phyloP scores from a whole-genome alignment of 2,888 invertebrate species.

The Atrina japonica region DNA sequence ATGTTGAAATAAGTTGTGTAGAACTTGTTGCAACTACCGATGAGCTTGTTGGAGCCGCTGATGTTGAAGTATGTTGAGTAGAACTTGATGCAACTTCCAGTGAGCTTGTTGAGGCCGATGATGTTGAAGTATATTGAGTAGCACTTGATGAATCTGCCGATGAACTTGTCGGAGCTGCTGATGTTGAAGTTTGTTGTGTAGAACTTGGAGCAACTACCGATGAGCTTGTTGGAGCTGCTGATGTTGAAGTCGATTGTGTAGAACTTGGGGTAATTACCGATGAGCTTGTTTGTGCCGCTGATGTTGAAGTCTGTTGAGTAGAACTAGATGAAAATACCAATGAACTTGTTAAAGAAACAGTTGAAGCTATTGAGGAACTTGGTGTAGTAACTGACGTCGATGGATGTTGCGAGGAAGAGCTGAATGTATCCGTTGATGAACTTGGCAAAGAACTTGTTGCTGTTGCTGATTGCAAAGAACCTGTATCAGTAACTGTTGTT shows the following conservation, averaged over 20 bases:
- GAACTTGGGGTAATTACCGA: not conserved
- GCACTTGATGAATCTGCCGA: not conserved
- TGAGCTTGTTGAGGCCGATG: not conserved
- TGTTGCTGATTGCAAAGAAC: not conserved
- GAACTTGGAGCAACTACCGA: not conserved
- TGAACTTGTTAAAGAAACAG: not conserved
- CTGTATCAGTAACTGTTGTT: not conserved
- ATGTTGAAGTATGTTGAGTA: not conserved
- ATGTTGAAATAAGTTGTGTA: not conserved
- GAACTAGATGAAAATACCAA: not conserved
- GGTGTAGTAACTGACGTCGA: not conserved
- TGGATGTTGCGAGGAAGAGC: not conserved
- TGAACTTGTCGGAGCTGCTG: not conserved
- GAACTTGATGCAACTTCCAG: not conserved
- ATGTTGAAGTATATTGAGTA: not conserved
- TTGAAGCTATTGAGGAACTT: not conserved
- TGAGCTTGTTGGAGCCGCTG: not conserved
- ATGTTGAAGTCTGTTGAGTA: not conserved
- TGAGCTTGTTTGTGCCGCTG: not conserved
- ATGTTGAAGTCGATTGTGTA: slow-evolving; percentile 1
- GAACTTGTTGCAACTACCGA: not conserved
- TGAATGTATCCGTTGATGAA: not conserved
- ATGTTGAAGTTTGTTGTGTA: not conserved
- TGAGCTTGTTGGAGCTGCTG: not conserved
- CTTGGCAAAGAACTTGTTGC: not conserved